Percentiles rank a stretch among this genome's conserved stretches.
Conservation (phyloP, 1,140 invertebrate species). For the Brachionus plicatilis region DNA sequence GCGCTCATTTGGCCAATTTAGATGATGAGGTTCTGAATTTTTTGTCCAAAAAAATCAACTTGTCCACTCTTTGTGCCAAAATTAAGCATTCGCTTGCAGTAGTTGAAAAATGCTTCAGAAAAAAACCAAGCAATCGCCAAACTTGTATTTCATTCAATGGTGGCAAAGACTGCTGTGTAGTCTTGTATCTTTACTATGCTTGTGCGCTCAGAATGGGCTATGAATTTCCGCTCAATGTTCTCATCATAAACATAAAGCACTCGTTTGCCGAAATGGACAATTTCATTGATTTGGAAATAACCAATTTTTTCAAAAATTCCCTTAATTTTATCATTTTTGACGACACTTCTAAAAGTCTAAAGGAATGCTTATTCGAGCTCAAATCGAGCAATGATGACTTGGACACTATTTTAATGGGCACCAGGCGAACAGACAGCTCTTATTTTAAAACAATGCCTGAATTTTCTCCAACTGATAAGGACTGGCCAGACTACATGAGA, state of each 20-base stretch:
- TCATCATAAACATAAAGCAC: slow-evolving; percentile 29
- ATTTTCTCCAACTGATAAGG: slow-evolving; percentile 70
- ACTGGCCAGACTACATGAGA: slow-evolving; percentile 79
- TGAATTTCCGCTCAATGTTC: slow-evolving; percentile 25
- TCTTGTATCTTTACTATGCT: not conserved
- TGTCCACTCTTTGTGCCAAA: not conserved
- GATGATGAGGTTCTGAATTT: not conserved
- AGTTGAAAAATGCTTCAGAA: slow-evolving; percentile 20
- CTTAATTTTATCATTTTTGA: slow-evolving; percentile 20
- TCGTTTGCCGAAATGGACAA: not conserved
- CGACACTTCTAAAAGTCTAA: not conserved
- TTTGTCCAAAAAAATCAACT: not conserved
- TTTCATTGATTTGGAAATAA: slow-evolving; percentile 1
- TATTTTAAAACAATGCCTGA: slow-evolving; percentile 45
- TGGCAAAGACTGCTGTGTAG: slow-evolving; percentile 38
- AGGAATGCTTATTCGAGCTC: slow-evolving; percentile 25
- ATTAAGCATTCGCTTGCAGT: not conserved
- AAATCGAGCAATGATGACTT: not conserved
- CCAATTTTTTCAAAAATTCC: not conserved
- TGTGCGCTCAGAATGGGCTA: not conserved
- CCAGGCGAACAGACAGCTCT: slow-evolving; percentile 5
- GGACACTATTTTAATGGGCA: slow-evolving; percentile 31
- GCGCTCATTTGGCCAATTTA: not conserved
- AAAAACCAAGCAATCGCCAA: not conserved
- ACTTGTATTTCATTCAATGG: slow-evolving; percentile 39